phyloP scores from a whole-genome alignment of 2,888 invertebrate species.

The Maniola hyperantus region DNA sequence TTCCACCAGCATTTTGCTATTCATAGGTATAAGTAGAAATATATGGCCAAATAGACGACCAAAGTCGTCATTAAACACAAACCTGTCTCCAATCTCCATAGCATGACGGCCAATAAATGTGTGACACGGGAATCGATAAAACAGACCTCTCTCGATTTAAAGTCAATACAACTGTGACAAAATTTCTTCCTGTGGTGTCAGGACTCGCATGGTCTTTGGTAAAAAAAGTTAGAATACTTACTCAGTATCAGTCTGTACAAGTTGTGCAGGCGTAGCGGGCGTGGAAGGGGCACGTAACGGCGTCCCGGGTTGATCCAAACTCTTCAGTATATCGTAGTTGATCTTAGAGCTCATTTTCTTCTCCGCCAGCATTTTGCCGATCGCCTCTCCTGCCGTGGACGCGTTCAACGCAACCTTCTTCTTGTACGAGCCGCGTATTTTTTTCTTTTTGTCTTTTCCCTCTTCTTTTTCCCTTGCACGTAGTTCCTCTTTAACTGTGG shows the following conservation, averaged over 20 bases:
- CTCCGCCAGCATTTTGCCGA: constrained; percentile 97
- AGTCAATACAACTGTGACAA: no score
- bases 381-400: constrained; percentile 93
- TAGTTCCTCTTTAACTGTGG: constrained; percentile 90
- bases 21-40: no score
- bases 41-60: no score
- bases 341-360: constrained; percentile 98
- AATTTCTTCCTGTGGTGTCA: no score
- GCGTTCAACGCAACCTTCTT: constrained; percentile 85
- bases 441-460: constrained; percentile 92
- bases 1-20: constrained; percentile 96
- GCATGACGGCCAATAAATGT: no score
- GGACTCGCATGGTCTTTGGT: no score
- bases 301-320: constrained; percentile 82
- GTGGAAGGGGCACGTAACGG: constrained; percentile 48
- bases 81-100: no score
- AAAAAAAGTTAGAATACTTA: constrained; percentile 18
- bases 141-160: no score
- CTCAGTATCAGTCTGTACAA: constrained; percentile 15
- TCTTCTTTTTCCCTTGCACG: constrained; percentile 91
- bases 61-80: no score
- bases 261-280: constrained; percentile 8
- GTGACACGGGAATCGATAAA: no score
- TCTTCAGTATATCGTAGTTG: constrained; percentile 97
- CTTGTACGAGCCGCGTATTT: constrained; percentile 85